Evolutionary conservation across 2,797 vertebrate genomes (phyloP), one percentile per base, ranked within the genome.

Genomic region (Cichlasoma orientale): DNA sequence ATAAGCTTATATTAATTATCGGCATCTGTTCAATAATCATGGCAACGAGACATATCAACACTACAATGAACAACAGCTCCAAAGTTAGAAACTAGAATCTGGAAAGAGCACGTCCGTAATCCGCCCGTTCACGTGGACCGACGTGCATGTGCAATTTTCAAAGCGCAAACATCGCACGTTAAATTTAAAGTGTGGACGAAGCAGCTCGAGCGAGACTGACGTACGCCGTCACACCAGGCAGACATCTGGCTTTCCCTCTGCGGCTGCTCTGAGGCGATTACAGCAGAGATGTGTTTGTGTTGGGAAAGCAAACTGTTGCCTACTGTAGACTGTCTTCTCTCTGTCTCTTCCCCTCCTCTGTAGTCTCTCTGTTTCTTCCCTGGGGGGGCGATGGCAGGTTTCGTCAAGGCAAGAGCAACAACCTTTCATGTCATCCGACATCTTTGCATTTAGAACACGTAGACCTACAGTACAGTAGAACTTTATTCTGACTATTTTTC

Each of bases 361-460:
- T 89, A 91, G 92, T 93, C 92, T 92, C 87, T 93, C 92, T 91
- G 90, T 94, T 86, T 92, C 94, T 79, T 94, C 93, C 91, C 91
- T 95, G 90, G 92, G 93, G 91, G 91, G 93, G 90, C 88, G 93
- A 82, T 94, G 92, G 94, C 94, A 93, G 93, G 89, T 94, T 88
- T 91, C 90, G 63, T 92, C 93, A 93, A 95, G 94, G 93, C 93
- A 95, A 95, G 94, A 93, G 93, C 94, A 93, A 91, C 93, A 91
- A 92, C 92, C 92, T 91, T 74, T 80, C 74, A 53, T 86, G 29
- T 78, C 83, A 72, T 82, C 59, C n/a, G 78, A 82, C 63, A 68
- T 74, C 76, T 66, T 80, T 66, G 61, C 80, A 79, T 74, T 44
- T 85, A 88, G 86, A 77, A 47, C 76, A 78, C 18, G n/a, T 81